These are phyloP conservation scores for Tapirus indicus DNA, from an alignment of 2,797 vertebrate genomes.

Conservation along the genomic window DNA sequence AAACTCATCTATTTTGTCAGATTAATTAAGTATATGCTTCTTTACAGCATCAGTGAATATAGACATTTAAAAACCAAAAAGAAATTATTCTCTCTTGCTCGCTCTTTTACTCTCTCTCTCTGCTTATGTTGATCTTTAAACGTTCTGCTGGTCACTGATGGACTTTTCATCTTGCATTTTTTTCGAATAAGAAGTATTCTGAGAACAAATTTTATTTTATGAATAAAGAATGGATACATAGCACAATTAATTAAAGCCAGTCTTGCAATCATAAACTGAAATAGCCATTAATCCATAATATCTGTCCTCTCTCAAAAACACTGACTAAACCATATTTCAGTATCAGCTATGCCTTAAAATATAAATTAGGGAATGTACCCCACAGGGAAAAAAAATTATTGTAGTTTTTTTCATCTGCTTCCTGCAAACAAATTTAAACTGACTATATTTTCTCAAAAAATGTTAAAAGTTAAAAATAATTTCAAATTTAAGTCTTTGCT, in stretches of 20 bases:
- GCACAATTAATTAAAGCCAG: constrained; percentile 87
- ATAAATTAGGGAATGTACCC: constrained; percentile 34
- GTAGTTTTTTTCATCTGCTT: neutral
- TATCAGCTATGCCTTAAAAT: constrained; percentile 77
- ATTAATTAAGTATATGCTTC: neutral
- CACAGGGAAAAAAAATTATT: neutral
- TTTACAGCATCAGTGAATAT: neutral
- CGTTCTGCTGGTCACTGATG: neutral
- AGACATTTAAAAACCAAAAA: neutral
- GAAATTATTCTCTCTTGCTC: neutral
- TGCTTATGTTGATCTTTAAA: neutral
- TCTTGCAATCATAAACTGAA: constrained; percentile 85
- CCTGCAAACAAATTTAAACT: constrained; percentile 35
- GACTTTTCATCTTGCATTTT: constrained; percentile 45
- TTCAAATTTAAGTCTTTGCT: constrained; percentile 22
- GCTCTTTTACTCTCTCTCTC: neutral
- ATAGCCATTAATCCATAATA: constrained; percentile 86
- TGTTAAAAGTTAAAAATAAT: constrained; percentile 40
- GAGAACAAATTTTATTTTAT: constrained; percentile 83
- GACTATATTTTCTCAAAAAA: neutral
- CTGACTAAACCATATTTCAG: constrained; percentile 86
- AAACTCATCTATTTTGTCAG: neutral
- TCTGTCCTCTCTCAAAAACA: constrained; percentile 84
- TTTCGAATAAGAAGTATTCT: constrained; percentile 74
- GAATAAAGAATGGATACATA: constrained; percentile 83